Base-by-base conservation (phyloP, 2,888 invertebrate species). In the Leptinotarsa rubiginosa region DNA sequence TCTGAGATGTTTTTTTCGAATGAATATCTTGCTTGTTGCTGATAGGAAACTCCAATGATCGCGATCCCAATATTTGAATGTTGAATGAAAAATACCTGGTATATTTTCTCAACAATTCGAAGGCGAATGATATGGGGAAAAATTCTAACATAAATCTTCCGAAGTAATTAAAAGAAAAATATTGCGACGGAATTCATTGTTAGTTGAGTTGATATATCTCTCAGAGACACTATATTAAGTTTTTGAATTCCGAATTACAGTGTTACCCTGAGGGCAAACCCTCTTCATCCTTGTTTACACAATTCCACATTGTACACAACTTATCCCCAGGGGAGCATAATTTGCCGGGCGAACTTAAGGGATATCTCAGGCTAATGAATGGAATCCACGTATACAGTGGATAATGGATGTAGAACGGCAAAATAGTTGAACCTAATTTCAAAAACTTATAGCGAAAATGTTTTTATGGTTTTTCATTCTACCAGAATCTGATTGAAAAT, bases 201-300 rank as follows among this genome's bases (percentile, higher is more conserved):
- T 52, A 56, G 56, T 20, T 18, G 13, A 56, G 20, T 56, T 18
- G 56, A 22, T 56, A 20, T 56, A 56, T 56, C 41, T 41, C 5
- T 20, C 56, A 18, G 20, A 20, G 56, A 56, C n/a, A 56, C 18
- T 18, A 20, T 56, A 56, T 56, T 13, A 56, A 56, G 20, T 20
- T 56, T 13, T 20, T 56, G 56, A 56, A 56, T 56, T 20, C 10
- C 15, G 20, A 56, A 56, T 56, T 56, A 56, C 56, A 18, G 12
- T 56, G 56, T 18, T 56, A 56, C 56, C 18, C 56, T 22, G 3
- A 56, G 20, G 56, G 13, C 56, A 54, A 52, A 18, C 56, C 20
- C 56, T 56, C 56, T 56, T 56, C 56, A 56, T 56, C 56, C 56
- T 22, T 56, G 20, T 18, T 56, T 20, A 56, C 18, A 13, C 56